phyloP scores from a whole-genome alignment of 2,888 invertebrate species.

The Pristionchus exspectatus region DNA sequence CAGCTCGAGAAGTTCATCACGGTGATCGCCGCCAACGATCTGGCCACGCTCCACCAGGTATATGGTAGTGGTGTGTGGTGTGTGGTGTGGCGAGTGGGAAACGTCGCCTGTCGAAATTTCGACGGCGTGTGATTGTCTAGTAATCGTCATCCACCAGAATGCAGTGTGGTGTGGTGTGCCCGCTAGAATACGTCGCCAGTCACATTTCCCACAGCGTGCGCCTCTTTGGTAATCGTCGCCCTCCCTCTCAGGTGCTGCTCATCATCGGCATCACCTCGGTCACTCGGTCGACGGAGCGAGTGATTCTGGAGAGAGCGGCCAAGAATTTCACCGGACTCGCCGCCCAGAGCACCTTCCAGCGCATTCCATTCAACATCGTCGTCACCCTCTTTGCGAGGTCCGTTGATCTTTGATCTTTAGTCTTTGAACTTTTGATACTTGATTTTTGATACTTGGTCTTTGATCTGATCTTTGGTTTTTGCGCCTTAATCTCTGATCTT shows the following conservation, averaged over 20 bases:
- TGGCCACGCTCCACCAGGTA: constrained; percentile 48
- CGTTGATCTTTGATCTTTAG: constrained; percentile 42
- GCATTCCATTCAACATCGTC: constrained; percentile 44
- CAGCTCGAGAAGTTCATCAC: constrained; percentile 53
- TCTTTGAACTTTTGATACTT: background rate
- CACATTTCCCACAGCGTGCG: background rate
- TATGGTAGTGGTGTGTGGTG: background rate
- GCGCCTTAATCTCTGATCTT: background rate
- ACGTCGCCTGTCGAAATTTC: background rate
- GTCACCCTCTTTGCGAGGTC: constrained; percentile 47
- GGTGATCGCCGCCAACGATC: constrained; percentile 48
- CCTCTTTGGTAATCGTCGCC: constrained; percentile 31
- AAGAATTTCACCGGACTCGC: constrained; percentile 13
- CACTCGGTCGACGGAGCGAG: constrained; percentile 2
- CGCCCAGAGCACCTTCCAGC: constrained; percentile 38
- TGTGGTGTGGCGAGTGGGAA: background rate
- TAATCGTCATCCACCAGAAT: background rate
- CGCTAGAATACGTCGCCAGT: background rate
- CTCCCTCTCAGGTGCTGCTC: constrained; percentile 44
- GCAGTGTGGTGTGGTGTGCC: too few species aligned
- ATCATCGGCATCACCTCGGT: constrained; percentile 51
- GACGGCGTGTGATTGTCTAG: background rate
- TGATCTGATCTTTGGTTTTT: background rate
- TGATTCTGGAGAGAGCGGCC: constrained; percentile 35
- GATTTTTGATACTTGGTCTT: background rate